These are phyloP conservation scores for Fissipunctia ypsillon DNA, from an alignment of 2,888 invertebrate genomes.

Conservation along the genomic window DNA sequence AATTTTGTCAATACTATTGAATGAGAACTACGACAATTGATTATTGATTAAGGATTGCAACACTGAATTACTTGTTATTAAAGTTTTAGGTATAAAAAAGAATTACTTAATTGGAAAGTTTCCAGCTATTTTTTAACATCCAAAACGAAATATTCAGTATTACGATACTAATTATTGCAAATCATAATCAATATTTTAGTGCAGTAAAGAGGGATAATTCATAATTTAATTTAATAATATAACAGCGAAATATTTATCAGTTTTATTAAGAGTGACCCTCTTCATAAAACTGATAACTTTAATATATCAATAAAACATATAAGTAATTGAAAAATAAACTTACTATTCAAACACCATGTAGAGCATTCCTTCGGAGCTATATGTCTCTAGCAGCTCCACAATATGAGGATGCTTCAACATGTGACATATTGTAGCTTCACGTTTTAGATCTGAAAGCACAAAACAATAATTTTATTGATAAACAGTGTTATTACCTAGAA, in stretches of 20 bases:
- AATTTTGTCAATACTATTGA: no score
- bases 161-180: neutral
- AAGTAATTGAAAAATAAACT: slow-evolving; percentile 86
- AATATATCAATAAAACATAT: neutral
- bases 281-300: neutral
- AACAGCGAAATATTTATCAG: neutral
- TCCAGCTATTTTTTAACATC: neutral
- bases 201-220: neutral
- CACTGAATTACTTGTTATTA: neutral
- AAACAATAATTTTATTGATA: neutral
- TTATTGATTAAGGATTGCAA: neutral
- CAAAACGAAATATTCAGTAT: neutral
- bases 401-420: slow-evolving; percentile 99
- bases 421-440: slow-evolving; percentile 99
- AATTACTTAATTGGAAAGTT: neutral
- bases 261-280: neutral
- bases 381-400: slow-evolving; percentile 99
- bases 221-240: neutral
- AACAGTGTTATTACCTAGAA: neutral
- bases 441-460: slow-evolving; percentile 96
- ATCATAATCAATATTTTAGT: neutral
- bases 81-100: neutral
- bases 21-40: no score
- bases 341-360: slow-evolving; percentile 99
- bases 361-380: slow-evolving; percentile 99